Percentiles rank a stretch among this genome's conserved stretches.
phyloP scores from a whole-genome alignment of 2,797 vertebrate species.

The Geotrypetes seraphini region DNA sequence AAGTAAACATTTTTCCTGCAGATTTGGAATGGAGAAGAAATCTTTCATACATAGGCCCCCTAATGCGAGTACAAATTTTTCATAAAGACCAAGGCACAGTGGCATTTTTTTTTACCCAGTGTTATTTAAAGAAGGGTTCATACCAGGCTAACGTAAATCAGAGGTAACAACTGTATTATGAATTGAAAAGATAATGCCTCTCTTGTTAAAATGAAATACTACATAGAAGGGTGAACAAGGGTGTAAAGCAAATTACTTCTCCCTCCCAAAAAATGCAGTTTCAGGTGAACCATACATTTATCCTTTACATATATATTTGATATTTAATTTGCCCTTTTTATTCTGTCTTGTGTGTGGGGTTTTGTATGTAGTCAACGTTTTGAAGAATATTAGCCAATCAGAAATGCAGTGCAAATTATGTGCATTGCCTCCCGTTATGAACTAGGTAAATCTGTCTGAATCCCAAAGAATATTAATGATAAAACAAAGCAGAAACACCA shows the following conservation, averaged over 20 bases:
- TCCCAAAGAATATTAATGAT: not conserved
- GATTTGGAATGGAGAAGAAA: not conserved
- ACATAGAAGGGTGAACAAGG: constrained; percentile 11
- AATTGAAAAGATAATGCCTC: constrained; percentile 35
- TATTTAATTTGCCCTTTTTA: not conserved
- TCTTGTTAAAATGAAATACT: constrained; percentile 12
- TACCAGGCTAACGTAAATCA: not conserved
- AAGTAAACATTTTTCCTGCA: fast-evolving
- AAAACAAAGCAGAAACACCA: not conserved
- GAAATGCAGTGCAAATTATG: constrained; percentile 6
- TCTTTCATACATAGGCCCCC: not conserved
- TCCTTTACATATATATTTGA: constrained; percentile 5
- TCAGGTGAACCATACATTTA: constrained; percentile 3
- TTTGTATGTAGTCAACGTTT: not conserved
- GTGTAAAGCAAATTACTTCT: constrained; percentile 1
- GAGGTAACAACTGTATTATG: constrained; percentile 5
- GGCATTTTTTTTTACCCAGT: constrained; percentile 4
- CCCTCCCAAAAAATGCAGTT: constrained; percentile 11
- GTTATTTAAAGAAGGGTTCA: not conserved
- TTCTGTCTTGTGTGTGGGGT: constrained; percentile 14
- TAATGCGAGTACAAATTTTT: not conserved
- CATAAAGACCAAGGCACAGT: not conserved
- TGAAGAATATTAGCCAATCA: constrained; percentile 9
- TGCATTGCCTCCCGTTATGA: not conserved
- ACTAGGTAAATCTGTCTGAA: not conserved